Percentiles rank a stretch among this genome's conserved stretches.
These are phyloP conservation scores for Calephelis virginiensis DNA, from an alignment of 1,140 invertebrate species.

Conservation along the genomic window DNA sequence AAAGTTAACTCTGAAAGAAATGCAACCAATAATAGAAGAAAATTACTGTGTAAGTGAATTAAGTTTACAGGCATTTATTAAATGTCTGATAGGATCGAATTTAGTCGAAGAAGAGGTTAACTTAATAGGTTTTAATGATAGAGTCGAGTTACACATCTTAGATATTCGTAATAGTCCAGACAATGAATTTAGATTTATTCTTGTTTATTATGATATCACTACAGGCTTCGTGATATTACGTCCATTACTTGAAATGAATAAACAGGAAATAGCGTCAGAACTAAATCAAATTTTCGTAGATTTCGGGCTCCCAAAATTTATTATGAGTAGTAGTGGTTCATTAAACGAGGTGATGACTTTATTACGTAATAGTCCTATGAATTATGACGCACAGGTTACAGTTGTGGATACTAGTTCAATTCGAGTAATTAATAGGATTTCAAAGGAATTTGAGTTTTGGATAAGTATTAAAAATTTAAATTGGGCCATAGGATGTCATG, in stretches of 20 bases:
- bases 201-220: not conserved
- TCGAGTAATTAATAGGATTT: not conserved
- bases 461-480: not conserved
- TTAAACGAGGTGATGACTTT: not conserved
- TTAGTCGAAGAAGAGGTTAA: too few species aligned
- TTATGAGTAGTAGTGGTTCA: not conserved
- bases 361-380: not conserved
- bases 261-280: slow-evolving; percentile 5
- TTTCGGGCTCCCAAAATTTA: not conserved
- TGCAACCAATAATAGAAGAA: not conserved
- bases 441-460: not conserved
- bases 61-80: not conserved
- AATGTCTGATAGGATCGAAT: not conserved
- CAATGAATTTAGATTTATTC: not conserved
- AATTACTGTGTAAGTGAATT: slow-evolving; percentile 5
- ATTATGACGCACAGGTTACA: not conserved
- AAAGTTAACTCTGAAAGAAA: not conserved
- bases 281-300: slow-evolving; percentile 1
- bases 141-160: not conserved
- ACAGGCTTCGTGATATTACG: not conserved
- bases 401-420: not conserved
- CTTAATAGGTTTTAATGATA: not conserved
- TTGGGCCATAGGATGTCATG: slow-evolving; percentile 2
- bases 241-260: not conserved
- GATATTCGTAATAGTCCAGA: not conserved